phyloP scores from a whole-genome alignment of 2,888 invertebrate genomes.

The Ornithoptera priamus region DNA sequence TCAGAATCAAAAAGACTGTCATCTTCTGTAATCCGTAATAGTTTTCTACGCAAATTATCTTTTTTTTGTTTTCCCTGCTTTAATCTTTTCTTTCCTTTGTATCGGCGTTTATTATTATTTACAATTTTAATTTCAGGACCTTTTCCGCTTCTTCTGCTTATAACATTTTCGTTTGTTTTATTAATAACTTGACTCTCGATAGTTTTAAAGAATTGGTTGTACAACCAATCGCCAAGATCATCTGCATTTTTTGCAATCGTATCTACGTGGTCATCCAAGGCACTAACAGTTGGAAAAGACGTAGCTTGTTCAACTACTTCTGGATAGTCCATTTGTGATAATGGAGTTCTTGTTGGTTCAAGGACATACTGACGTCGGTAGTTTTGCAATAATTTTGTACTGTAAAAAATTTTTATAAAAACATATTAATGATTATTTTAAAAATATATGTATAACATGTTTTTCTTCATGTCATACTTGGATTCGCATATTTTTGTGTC shows the following conservation, averaged over 20 bases:
- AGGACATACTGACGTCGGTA: constrained; percentile 44
- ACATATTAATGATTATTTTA: neutral
- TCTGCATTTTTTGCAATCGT: constrained; percentile 58
- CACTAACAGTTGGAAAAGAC: constrained; percentile 37
- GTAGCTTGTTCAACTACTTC: constrained; percentile 34
- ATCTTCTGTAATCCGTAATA: constrained; percentile 62
- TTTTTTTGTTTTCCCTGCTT: constrained; percentile 40
- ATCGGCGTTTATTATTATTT: constrained; percentile 30
- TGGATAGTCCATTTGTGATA: constrained; percentile 31
- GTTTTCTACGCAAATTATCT: constrained; percentile 50
- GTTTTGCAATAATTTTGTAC: constrained; percentile 54
- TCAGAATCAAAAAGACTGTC: constrained; percentile 63
- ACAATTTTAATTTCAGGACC: constrained; percentile 20
- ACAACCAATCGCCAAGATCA: constrained; percentile 70
- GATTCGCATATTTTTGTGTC: constrained; percentile 71
- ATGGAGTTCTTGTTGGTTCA: constrained; percentile 44
- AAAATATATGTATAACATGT: neutral
- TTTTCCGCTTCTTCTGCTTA: constrained; percentile 54
- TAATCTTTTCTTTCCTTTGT: constrained; percentile 36
- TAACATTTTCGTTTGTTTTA: constrained; percentile 47
- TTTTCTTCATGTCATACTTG: constrained; percentile 47
- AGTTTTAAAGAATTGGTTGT: constrained; percentile 72
- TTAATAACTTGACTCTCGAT: constrained; percentile 70
- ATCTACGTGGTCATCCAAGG: constrained; percentile 48
- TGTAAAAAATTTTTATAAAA: constrained; percentile 41